phyloP scores from a whole-genome alignment of 2,888 invertebrate genomes.

The Alloplasta piceator region DNA sequence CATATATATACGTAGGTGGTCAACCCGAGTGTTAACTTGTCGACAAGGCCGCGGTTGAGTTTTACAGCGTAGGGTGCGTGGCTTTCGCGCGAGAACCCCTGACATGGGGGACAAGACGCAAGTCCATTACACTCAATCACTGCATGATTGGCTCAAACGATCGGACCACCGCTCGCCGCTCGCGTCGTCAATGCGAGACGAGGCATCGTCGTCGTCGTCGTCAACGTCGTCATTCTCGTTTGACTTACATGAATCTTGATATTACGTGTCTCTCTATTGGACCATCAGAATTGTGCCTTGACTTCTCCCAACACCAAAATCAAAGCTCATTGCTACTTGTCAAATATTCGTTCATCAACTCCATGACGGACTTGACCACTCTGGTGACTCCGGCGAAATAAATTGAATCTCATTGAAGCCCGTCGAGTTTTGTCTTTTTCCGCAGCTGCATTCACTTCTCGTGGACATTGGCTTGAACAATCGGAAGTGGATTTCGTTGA shows the following conservation, averaged over 20 bases:
- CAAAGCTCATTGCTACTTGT: too few species aligned
- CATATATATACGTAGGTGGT: conserved; percentile 72
- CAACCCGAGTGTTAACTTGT: conserved; percentile 76
- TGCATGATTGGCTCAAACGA: conserved; percentile 83
- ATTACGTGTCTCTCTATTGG: too few species aligned
- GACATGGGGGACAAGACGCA: conserved; percentile 83
- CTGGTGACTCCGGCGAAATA: not conserved
- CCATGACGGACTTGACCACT: too few species aligned
- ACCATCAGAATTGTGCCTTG: too few species aligned
- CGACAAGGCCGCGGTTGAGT: conserved; percentile 66
- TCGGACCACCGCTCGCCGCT: conserved; percentile 81
- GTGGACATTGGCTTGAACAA: conserved; percentile 27
- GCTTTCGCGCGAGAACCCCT: conserved; percentile 79
- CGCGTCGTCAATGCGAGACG: conserved; percentile 69
- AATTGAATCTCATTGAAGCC: not conserved
- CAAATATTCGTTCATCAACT: too few species aligned
- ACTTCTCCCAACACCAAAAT: too few species aligned
- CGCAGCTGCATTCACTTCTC: too few species aligned
- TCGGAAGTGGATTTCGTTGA: conserved; percentile 20
- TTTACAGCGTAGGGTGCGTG: conserved; percentile 65
- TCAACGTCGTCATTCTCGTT: conserved; percentile 32
- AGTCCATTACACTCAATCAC: conserved; percentile 84
- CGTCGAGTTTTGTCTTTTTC: too few species aligned
- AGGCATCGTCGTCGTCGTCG: conserved; percentile 67
- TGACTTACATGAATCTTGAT: too few species aligned